Base-by-base conservation (phyloP, 2,797 vertebrate species). In the Scolopax bukidnonensis region DNA sequence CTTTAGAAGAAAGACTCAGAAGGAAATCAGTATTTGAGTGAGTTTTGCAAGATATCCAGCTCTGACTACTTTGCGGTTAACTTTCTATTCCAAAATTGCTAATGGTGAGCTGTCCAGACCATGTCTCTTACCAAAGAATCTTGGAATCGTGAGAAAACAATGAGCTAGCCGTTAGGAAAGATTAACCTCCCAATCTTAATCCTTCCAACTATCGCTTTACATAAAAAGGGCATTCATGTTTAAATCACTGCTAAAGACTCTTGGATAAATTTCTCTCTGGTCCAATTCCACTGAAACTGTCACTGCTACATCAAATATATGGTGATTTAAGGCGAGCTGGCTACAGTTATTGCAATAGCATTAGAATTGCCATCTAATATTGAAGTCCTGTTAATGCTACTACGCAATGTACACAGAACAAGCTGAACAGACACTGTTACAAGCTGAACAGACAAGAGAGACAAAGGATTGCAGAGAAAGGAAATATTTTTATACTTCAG, bases 101-200 rank as follows among this genome's bases (percentile, higher is more conserved):
- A 56, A 96, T 88, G 92, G 93, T 96, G 97, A 96, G 93, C 89
- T 96, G 81, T 97, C 95, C 94, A 96, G 96, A 83, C 82, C 60
- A 36, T 89, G 90, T 92, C 59, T 89, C 92, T 87, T 85, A 95
- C 95, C 93, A 87, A 92, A 96, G 96, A 95, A 95, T 97, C 92
- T 93, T 94, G 97, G 95, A 95, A 92, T 90, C 40, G 16, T 79
- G 89, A 93, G 94, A 93, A 96, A 96, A 96, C 93, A 96, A 95
- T 87, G 79, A 97, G 87, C 90, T 95, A 90, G 89, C 84, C 90
- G 3, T 91, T 92, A 95, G 89, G 92, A 96, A 94, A 94, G 93
- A 95, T 95, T 90, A 96, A 88, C 79, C 89, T 97, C 89, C 87
- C 67, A 38, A 19, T 90, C 88, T 87, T 95, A 96, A 95, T 97